Base-by-base conservation (phyloP, 2,888 invertebrate genomes). In the Sepioteuthis lessoniana region DNA sequence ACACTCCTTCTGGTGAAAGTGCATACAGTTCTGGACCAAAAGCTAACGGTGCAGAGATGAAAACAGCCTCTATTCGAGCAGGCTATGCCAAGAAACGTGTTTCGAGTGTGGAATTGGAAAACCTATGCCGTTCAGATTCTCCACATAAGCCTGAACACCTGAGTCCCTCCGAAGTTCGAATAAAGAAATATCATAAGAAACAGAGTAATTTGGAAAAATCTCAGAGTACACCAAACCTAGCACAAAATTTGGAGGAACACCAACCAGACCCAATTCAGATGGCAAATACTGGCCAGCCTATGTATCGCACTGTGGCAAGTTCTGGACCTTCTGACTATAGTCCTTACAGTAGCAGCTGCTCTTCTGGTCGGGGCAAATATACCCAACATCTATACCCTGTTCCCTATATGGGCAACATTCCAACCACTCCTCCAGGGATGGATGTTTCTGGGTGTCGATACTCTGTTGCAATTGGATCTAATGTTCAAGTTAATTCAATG, bases 41-140 rank as follows among this genome's bases (percentile, higher is more conserved):
- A 28, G 94, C 93, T 19, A 94, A 90, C 28, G 94, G 94, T 91
- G 95, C 95, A 37, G 96, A 96, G 93, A 96, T 95, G 93, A 98
- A 99, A 96, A 99, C 99, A 90, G 99, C 99, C 16, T 99, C 99
- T 94, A 99, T 99, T 96, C 98, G 99, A 95, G 98, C 98, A 95
- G 98, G 99, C 90, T 99, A 97, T 95, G 95, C 96, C 93, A 95
- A 96, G 50, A 96, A 96, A 94, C 95, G 96, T 28, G 95, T 96
- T 38, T 96, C 96, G 0, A 96, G 96, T 95, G 95, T 96, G 4
- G 96, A 96, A 93, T 94, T 96, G 35, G 96, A 96, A 37, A 95
- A 95, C 93, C 94, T 96, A 42, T 50, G 93, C 31, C 90, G 94
- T 31, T 90, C 94, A 21, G 94, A 94, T 35, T 76, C 94, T 91